Conservation (phyloP, 2,888 invertebrate species). For the Synanthedon tipuliformis region DNA sequence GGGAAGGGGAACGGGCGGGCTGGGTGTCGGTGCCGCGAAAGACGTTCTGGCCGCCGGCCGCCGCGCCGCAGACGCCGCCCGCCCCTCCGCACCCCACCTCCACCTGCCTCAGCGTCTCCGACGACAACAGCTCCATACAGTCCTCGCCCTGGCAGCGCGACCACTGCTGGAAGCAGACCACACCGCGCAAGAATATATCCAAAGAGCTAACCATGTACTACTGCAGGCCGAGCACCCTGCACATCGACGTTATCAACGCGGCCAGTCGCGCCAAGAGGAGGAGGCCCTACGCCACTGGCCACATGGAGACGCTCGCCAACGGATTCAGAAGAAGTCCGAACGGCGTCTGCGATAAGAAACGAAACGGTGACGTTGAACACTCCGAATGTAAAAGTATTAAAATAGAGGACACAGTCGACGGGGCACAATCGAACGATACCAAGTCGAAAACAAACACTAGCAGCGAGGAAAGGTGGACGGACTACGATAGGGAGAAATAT, state of each 20-base stretch:
- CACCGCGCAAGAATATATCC: slow-evolving; percentile 79
- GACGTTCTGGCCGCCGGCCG: slow-evolving; percentile 87
- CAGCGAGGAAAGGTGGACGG: slow-evolving; percentile 41
- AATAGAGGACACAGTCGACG: slow-evolving; percentile 40
- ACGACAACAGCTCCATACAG: slow-evolving; percentile 91
- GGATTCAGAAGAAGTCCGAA: slow-evolving; percentile 2
- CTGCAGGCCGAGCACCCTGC: slow-evolving; percentile 69
- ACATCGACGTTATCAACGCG: slow-evolving; percentile 49
- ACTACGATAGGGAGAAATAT: slow-evolving; percentile 53
- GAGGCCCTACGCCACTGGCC: slow-evolving; percentile 71
- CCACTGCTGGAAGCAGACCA: slow-evolving; percentile 88
- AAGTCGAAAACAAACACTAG: slow-evolving; percentile 20
- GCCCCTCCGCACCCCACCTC: slow-evolving; percentile 70
- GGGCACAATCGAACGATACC: slow-evolving; percentile 12
- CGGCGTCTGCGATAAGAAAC: slow-evolving; percentile 33
- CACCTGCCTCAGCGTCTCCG: slow-evolving; percentile 87
- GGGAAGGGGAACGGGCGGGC: slow-evolving; percentile 80
- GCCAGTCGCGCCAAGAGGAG: slow-evolving; percentile 71
- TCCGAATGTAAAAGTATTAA: slow-evolving; percentile 19
- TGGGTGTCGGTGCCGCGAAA: slow-evolving; percentile 93
- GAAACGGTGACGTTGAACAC: slow-evolving; percentile 37
- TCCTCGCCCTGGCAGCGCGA: slow-evolving; percentile 93
- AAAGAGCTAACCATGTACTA: slow-evolving; percentile 80
- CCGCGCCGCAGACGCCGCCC: slow-evolving; percentile 74
- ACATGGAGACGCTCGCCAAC: slow-evolving; percentile 30